phyloP scores from a whole-genome alignment of 2,888 invertebrate genomes.

The Cerastis leucographa region DNA sequence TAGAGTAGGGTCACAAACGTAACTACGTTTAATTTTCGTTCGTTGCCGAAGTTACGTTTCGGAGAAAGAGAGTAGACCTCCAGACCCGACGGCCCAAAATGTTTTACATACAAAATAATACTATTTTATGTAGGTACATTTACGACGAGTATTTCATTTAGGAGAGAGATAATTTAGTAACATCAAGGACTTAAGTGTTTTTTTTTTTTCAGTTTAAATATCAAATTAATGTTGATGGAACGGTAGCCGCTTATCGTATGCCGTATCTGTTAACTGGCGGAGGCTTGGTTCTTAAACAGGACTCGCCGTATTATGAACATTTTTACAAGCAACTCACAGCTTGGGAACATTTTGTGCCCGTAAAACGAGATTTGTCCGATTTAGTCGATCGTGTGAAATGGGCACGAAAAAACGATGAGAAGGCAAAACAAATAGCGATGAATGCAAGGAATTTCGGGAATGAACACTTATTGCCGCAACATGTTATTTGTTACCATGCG shows the following conservation, averaged over 20 bases:
- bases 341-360: constrained; percentile 95
- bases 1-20: too few species aligned
- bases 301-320: constrained; percentile 98
- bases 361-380: constrained; percentile 95
- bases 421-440: constrained; percentile 92
- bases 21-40: too few species aligned
- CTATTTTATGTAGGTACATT: neutral
- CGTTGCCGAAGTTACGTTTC: too few species aligned
- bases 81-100: neutral
- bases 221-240: constrained; percentile 98
- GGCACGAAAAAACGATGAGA: constrained; percentile 93
- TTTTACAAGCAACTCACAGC: constrained; percentile 95
- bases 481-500: constrained; percentile 97
- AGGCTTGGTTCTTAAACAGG: constrained; percentile 97
- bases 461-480: constrained; percentile 94
- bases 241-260: constrained; percentile 98
- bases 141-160: neutral
- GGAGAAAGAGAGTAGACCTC: too few species aligned
- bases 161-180: neutral
- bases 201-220: constrained; percentile 95
- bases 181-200: constrained; percentile 5
- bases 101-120: neutral
- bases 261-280: constrained; percentile 97
- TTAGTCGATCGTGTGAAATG: constrained; percentile 94
- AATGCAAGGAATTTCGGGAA: constrained; percentile 93